Percentiles rank a stretch among this genome's conserved stretches.
Evolutionary conservation across 2,888 invertebrate genomes (phyloP).

Genomic region (Amblyjoppa fuscipennis): DNA sequence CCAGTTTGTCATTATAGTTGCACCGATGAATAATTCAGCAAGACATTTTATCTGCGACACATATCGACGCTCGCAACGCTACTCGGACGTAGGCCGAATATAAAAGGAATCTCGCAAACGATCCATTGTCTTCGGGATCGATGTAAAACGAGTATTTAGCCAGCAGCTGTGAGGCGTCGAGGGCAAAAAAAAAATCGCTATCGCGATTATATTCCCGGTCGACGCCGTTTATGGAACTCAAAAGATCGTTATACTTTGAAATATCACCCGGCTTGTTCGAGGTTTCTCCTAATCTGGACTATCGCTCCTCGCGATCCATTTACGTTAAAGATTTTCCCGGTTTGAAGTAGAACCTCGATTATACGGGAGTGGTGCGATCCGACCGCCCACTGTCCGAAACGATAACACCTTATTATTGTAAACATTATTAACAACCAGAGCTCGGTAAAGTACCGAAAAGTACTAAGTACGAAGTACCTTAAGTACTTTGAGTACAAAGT

Average conservation of each 20-base stretch:
- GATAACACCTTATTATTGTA: too few species aligned
- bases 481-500: too few species aligned
- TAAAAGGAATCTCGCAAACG: conserved; percentile 61
- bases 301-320: conserved; percentile 5
- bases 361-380: too few species aligned
- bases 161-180: background rate
- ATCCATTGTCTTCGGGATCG: conserved; percentile 60
- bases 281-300: conserved; percentile 1
- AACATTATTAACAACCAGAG: too few species aligned
- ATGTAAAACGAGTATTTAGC: conserved; percentile 42
- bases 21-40: conserved; percentile 65
- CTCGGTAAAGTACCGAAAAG: too few species aligned
- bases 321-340: background rate
- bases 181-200: conserved; percentile 14
- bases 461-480: too few species aligned
- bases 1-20: conserved; percentile 57
- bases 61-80: conserved; percentile 51
- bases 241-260: background rate
- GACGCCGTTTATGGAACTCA: background rate
- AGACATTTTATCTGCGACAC: conserved; percentile 64
- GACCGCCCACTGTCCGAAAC: too few species aligned
- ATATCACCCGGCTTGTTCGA: background rate
- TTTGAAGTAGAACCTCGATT: too few species aligned
- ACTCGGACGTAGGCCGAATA: conserved; percentile 64
- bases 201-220: conserved; percentile 6